Conservation (phyloP, 2,797 vertebrate genomes). For the Pristis pectinata region DNA sequence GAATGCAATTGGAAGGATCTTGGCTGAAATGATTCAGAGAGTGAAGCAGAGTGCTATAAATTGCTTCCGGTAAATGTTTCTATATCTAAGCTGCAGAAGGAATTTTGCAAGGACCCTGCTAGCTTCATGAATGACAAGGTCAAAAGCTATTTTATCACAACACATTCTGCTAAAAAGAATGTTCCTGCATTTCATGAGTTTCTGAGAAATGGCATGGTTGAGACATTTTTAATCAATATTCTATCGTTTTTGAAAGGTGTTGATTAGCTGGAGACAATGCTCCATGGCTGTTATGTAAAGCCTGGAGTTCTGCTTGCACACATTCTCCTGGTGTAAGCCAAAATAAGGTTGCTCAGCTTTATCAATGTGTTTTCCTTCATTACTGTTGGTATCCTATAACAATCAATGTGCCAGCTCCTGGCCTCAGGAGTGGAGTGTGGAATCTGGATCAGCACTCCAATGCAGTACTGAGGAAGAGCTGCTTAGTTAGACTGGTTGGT, state of each 20-base stretch:
- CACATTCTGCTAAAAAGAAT: not conserved
- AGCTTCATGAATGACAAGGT: not conserved
- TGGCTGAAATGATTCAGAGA: not conserved
- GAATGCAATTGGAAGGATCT: not conserved
- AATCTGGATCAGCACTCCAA: too few relatives aligned
- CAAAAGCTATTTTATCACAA: not conserved
- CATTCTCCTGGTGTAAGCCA: not conserved
- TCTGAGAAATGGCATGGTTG: not conserved
- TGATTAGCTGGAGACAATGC: not conserved
- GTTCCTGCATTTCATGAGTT: not conserved
- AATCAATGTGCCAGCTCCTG: too few relatives aligned
- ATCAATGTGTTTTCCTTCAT: not conserved
- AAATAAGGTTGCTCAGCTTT: not conserved
- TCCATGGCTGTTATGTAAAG: not conserved
- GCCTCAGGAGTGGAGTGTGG: too few relatives aligned
- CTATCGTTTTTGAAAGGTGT: not conserved
- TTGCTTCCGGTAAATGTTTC: not conserved
- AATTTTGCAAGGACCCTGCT: not conserved
- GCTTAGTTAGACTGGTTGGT: too few relatives aligned
- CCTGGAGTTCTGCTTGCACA: not conserved
- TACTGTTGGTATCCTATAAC: too few relatives aligned
- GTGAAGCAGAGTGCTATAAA: not conserved
- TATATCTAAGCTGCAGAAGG: not conserved
- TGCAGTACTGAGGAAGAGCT: too few relatives aligned
- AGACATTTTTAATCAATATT: not conserved